Evolutionary conservation across 2,113 vertebrate genomes (phyloP).

Genomic region (Colinus virginianus): DNA sequence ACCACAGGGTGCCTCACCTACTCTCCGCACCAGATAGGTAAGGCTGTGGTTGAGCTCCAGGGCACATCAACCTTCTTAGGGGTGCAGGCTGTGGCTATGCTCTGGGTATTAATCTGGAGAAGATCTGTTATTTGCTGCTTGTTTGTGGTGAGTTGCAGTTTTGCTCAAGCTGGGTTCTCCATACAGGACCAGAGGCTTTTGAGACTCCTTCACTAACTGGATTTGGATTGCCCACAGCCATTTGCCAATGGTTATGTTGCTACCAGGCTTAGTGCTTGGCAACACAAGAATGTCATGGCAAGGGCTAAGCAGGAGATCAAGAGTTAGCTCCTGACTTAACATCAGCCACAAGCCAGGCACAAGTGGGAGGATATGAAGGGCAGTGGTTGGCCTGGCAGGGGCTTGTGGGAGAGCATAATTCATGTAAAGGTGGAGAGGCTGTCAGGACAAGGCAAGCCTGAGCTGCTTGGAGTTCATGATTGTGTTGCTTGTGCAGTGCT

Average conservation of each 20-base stretch:
- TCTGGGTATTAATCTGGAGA: background rate
- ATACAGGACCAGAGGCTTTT: background rate
- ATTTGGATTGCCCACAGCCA: background rate
- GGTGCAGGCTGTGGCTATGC: rapidly evolving
- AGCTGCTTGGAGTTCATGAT: background rate
- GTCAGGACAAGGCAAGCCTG: too few species aligned
- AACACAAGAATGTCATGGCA: background rate
- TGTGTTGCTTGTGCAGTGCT: rapidly evolving
- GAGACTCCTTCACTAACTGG: background rate
- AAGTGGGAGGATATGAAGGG: background rate
- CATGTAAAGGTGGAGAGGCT: background rate
- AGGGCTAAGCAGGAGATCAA: background rate
- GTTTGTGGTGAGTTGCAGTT: background rate
- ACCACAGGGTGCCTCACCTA: constrained; percentile 97
- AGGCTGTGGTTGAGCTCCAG: background rate
- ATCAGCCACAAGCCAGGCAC: background rate
- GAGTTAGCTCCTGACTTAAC: background rate
- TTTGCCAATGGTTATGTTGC: background rate
- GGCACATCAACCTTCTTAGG: background rate
- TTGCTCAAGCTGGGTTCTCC: background rate
- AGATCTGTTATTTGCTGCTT: background rate
- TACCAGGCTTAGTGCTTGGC: background rate
- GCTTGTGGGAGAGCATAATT: background rate
- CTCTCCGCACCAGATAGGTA: constrained; percentile 97
- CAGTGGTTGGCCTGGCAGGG: background rate